Evolutionary conservation across 2,797 vertebrate species (phyloP), one percentile per base, ranked within the genome.

Genomic region (Spinus pinus): DNA sequence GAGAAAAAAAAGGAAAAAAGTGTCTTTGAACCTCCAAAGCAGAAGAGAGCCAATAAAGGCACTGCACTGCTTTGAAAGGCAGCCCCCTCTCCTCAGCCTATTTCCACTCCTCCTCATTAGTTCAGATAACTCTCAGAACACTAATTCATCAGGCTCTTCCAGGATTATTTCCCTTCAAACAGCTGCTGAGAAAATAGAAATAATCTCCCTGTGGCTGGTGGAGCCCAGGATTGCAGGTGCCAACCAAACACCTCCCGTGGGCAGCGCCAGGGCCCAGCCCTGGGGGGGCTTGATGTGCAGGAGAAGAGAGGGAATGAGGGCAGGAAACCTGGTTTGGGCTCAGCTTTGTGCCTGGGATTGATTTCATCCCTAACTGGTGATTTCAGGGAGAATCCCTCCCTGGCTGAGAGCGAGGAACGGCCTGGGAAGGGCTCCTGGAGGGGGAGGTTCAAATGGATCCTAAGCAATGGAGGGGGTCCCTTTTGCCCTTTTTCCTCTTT

Each of bases 91-190:
- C 71, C 58, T 80, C 56, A 47, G 70, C 66, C 61, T 60, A 51
- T 84, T 88, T 79, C 66, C 41, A 69, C 73, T 74, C 65, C 81
- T 86, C 35, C 87, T 96, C 89, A 91, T 96, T 90, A 90, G 86
- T 90, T 94, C 73, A 77, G 82, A 95, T 74, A 80, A 80, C 90
- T 93, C 93, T 91, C 7, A 0, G 49, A 64, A 65, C 6, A 1
- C 44, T 87, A 81, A 94, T 96, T 96, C 92, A 73, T 96, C 88
- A 97, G 82, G 60, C 58, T 71, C 58, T 89, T 91, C 90, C 88
- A 74, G 70, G 80, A 75, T 90, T 93, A 86, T 93, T 92, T 91
- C 69, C 75, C 80, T 86, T 78, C 86, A 81, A 96, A 91, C 86
- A 95, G 46, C 89, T 81, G 84, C 84, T 93, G 81, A 82, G 95